Evolutionary conservation across 2,113 vertebrate genomes (phyloP).

Genomic region (Galbula dea): DNA sequence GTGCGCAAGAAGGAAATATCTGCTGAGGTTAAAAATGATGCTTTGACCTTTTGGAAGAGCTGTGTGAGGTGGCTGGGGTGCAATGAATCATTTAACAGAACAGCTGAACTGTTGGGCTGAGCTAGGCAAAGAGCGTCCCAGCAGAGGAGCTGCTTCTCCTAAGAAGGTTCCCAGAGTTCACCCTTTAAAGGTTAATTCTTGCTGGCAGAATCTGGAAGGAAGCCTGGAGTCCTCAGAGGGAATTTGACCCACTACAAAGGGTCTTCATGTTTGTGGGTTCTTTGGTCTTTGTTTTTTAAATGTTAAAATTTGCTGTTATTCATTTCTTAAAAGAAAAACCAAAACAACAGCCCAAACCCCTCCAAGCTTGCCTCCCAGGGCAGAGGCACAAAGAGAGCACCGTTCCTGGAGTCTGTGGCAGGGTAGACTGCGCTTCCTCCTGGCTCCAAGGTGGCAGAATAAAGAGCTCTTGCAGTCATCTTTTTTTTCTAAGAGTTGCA

Average conservation of each 20-base stretch:
- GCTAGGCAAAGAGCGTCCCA: background rate
- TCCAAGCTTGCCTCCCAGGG: background rate
- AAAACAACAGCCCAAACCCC: background rate
- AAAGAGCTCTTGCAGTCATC: slow-evolving; percentile 60
- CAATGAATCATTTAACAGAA: background rate
- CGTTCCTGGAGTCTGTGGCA: background rate
- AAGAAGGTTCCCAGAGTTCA: background rate
- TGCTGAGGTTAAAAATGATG: background rate
- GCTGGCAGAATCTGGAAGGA: background rate
- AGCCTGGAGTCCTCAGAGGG: background rate
- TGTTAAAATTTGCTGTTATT: slow-evolving; percentile 27
- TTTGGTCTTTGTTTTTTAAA: background rate
- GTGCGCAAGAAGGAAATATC: background rate
- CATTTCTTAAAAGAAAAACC: background rate
- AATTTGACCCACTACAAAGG: background rate
- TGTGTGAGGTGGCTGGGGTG: background rate
- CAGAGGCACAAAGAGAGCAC: background rate
- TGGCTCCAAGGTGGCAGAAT: slow-evolving; percentile 28
- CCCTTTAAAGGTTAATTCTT: slow-evolving; percentile 25
- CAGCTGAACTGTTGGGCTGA: background rate
- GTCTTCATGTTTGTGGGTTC: background rate
- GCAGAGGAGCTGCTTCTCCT: background rate
- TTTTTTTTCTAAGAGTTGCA: slow-evolving; percentile 20
- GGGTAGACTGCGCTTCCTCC: background rate
- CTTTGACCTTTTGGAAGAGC: background rate